Base-by-base conservation (phyloP, 1,140 invertebrate genomes). In the Holcopasites calliopsidis region DNA sequence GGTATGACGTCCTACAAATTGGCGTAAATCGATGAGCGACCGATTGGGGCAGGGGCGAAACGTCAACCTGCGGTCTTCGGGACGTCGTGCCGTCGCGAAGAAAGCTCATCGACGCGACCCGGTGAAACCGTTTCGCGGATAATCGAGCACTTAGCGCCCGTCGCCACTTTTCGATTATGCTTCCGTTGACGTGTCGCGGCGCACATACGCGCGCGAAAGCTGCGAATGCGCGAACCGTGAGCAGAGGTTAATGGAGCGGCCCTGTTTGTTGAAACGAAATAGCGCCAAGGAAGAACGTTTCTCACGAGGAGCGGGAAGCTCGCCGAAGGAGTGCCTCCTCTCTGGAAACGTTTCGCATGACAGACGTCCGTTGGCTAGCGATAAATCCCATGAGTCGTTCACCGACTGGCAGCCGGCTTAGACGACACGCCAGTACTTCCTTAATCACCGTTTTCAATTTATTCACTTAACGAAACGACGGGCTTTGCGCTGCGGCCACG, bases 391-490 rank as follows among this genome's bases (percentile, higher is more conserved):
- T 10, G 55, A 21, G 26, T 57, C 18, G 68, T 44, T 31, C 38
- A 26, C 10, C 23, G 44, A 31, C 33, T 49, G 69, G 21, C 44
- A 61, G 69, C 44, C 57, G 18, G 69, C 26, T 64, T 64, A 64
- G 60, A 65, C 71, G 35, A 31, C 44, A 26, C 28, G 28, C 54
- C 60, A 38, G 50, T 66, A 66, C 71, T 44, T 66, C 62, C 62
- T 66, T 74, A 74, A 74, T 74, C 62, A 57, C 61, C 61, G 66
- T 74, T 74, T 66, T 74, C 61, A 57, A 66, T 74, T 55, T 66
- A 57, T 73, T 73, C 71, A 50, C 38, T 74, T 64, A n/a, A 54
- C 49, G 49, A 73, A 54, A 64, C n/a, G 16, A 42, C n/a, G 10
- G 3, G 23, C 10, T 16, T 2, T 49, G 33, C 33, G 31, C 16